These are phyloP conservation scores for Calameuta pallipes DNA, from an alignment of 2,888 invertebrate species.

Conservation along the genomic window DNA sequence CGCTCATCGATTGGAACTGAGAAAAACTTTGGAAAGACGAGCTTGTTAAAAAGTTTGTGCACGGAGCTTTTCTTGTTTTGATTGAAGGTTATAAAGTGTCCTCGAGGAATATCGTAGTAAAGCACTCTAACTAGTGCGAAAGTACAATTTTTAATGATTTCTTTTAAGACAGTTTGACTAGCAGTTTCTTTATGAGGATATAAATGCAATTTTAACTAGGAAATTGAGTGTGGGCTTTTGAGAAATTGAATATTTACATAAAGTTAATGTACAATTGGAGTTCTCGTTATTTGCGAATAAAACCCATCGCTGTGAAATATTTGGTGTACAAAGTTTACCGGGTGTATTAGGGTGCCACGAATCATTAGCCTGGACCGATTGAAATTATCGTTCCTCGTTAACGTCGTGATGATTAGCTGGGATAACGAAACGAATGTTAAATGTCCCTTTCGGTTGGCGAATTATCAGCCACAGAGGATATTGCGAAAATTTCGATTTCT, in stretches of 20 bases:
- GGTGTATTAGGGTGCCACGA: background rate
- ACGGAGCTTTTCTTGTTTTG: background rate
- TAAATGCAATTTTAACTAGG: background rate
- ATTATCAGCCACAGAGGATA: background rate
- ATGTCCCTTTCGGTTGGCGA: background rate
- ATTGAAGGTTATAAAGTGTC: background rate
- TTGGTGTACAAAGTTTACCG: background rate
- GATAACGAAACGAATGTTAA: background rate
- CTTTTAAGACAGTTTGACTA: background rate
- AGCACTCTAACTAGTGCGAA: background rate
- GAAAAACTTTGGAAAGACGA: background rate
- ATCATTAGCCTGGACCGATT: background rate
- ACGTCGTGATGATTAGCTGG: background rate
- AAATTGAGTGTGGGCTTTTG: background rate
- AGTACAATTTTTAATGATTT: background rate
- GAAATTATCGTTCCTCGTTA: background rate
- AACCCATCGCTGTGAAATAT: background rate
- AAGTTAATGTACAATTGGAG: background rate
- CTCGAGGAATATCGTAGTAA: background rate
- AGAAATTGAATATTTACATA: background rate
- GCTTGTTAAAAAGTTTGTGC: background rate
- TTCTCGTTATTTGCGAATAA: background rate
- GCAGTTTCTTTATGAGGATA: background rate
- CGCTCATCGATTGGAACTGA: background rate
- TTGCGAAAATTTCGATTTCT: background rate